These are phyloP conservation scores for Aphyosemion australe DNA, from an alignment of 2,113 vertebrate species.

Conservation along the genomic window DNA sequence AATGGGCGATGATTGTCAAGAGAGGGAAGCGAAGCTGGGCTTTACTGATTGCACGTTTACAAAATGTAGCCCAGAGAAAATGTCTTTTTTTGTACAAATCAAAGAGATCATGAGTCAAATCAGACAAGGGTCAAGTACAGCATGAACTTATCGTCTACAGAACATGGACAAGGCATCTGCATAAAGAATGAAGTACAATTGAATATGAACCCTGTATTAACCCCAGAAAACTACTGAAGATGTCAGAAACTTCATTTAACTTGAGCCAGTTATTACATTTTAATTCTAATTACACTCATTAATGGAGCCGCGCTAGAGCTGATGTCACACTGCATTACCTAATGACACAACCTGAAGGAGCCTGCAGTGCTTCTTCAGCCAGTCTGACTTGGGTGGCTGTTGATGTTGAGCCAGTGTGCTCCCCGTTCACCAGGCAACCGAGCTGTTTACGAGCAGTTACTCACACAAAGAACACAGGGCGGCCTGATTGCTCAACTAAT, in stretches of 20 bases:
- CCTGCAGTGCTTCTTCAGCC: constrained; percentile 37
- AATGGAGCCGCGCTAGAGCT: constrained; percentile 33
- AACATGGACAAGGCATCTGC: neutral
- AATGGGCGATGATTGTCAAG: constrained; percentile 36
- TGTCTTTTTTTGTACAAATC: constrained; percentile 21
- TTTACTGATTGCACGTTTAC: constrained; percentile 66
- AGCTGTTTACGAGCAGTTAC: constrained; percentile 67
- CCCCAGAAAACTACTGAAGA: constrained; percentile 29
- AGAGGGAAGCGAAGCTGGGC: constrained; percentile 34
- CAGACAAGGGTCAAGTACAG: neutral
- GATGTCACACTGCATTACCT: constrained; percentile 58
- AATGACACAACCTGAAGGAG: constrained; percentile 30
- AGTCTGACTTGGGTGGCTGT: constrained; percentile 63
- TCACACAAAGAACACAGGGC: constrained; percentile 68
- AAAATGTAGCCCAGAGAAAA: constrained; percentile 32
- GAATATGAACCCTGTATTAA: too few species aligned
- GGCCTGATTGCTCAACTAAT: constrained; percentile 80
- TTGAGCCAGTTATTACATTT: constrained; percentile 33
- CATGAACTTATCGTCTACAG: neutral
- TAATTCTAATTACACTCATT: constrained; percentile 44
- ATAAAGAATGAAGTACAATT: neutral
- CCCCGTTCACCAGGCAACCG: constrained; percentile 74
- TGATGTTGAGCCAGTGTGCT: constrained; percentile 68
- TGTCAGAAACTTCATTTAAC: constrained; percentile 12
- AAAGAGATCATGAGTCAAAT: constrained; percentile 22